phyloP scores from a whole-genome alignment of 1,140 invertebrate species.

The Steinernema feltiae region DNA sequence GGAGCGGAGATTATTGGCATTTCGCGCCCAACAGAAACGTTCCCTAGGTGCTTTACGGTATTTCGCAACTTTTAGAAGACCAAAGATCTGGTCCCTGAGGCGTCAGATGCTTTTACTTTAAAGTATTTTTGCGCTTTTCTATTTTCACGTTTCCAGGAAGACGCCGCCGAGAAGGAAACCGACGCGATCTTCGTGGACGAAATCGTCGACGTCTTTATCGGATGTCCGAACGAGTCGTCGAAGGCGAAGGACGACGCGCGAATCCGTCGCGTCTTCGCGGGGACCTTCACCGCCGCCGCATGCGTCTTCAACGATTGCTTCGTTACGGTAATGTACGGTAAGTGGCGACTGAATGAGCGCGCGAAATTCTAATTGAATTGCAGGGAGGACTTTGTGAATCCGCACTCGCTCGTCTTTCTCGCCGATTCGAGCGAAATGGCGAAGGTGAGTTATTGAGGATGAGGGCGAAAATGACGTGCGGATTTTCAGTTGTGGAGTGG shows the following conservation, averaged over 20 bases:
- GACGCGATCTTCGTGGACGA: slow-evolving; percentile 10
- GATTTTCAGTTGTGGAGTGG: neutral
- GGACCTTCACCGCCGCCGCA: slow-evolving; percentile 1
- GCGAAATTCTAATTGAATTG: no score
- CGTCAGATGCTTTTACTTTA: neutral
- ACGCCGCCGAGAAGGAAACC: neutral
- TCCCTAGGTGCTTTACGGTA: no score
- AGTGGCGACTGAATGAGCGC: no score
- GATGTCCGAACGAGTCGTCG: slow-evolving; percentile 6
- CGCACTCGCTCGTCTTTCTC: slow-evolving; percentile 2
- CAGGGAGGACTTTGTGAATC: slow-evolving; percentile 5
- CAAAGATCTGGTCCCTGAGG: no score
- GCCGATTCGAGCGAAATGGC: neutral
- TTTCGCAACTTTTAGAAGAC: no score
- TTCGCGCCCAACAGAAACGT: no score
- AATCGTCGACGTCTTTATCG: slow-evolving; percentile 3
- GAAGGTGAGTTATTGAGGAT: neutral
- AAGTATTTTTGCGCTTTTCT: neutral
- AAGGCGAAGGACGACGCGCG: slow-evolving; percentile 2
- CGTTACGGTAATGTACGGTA: slow-evolving; percentile 2
- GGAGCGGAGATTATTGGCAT: no score
- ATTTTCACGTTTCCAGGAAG: neutral
- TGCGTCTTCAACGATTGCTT: slow-evolving; percentile 13
- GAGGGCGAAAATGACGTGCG: neutral
- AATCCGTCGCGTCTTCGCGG: neutral